Evolutionary conservation across 2,888 invertebrate genomes (phyloP).

Genomic region (Eupithecia inturbata): DNA sequence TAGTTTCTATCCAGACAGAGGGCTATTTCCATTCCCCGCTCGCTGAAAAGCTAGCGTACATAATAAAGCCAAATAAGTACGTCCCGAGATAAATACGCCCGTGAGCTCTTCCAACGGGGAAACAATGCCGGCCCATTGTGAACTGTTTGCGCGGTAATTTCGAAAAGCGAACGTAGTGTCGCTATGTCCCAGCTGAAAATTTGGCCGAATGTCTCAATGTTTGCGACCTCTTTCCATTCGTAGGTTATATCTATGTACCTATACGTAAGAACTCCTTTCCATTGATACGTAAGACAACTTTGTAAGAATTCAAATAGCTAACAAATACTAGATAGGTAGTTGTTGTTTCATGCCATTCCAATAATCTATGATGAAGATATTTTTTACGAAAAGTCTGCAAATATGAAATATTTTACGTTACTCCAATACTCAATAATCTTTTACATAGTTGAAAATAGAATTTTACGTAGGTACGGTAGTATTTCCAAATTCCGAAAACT

Average conservation of each 20-base stretch:
- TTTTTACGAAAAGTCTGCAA: neutral
- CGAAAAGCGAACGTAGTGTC: slow-evolving; percentile 45
- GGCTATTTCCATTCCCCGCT: slow-evolving; percentile 31
- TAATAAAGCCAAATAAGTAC: slow-evolving; percentile 67
- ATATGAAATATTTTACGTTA: too few relatives aligned
- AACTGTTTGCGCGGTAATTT: slow-evolving; percentile 62
- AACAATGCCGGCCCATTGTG: slow-evolving; percentile 57
- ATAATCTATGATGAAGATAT: neutral
- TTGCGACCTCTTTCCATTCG: neutral
- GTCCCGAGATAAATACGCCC: slow-evolving; percentile 56
- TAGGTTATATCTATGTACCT: neutral
- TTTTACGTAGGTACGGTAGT: neutral
- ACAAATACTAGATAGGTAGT: neutral
- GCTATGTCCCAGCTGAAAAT: slow-evolving; percentile 21
- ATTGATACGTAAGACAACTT: neutral
- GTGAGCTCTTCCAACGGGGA: slow-evolving; percentile 40
- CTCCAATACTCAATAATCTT: too few relatives aligned
- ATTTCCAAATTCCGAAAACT: neutral
- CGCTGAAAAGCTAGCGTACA: slow-evolving; percentile 60
- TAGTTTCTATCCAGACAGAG: slow-evolving; percentile 17
- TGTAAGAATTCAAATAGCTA: neutral
- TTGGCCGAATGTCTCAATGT: neutral
- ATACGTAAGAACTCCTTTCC: neutral
- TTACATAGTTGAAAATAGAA: neutral
- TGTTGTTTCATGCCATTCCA: neutral